Evolutionary conservation across 1,140 invertebrate species (phyloP).

Genomic region (Drosophila aff.): DNA sequence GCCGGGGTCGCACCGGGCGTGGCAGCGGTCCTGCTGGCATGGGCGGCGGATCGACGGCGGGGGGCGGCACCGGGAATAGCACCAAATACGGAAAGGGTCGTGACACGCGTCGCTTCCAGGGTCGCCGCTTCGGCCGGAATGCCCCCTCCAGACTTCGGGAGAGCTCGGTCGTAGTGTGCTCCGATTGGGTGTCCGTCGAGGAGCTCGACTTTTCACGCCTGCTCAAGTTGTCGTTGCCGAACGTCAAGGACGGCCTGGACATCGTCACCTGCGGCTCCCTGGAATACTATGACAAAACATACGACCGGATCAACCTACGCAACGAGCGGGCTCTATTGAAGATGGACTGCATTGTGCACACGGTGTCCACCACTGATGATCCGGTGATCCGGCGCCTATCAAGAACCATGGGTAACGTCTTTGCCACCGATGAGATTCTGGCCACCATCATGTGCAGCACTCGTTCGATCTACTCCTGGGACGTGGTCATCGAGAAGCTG

Average conservation of each 20-base stretch:
- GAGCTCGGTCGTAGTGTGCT: constrained; percentile 97
- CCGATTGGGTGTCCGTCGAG: constrained; percentile 98
- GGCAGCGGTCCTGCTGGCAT: constrained; percentile 85
- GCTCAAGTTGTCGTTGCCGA: constrained; percentile 95
- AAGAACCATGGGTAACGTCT: constrained; percentile 98
- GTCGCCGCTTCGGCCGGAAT: constrained; percentile 93
- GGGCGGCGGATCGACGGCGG: not conserved
- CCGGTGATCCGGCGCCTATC: constrained; percentile 97
- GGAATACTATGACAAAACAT: constrained; percentile 98
- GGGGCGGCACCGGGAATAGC: constrained; percentile 87
- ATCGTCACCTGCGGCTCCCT: constrained; percentile 95
- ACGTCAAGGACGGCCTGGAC: constrained; percentile 93
- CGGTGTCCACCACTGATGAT: constrained; percentile 99
- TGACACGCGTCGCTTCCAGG: constrained; percentile 87
- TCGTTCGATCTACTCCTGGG: constrained; percentile 99
- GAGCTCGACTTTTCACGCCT: constrained; percentile 99
- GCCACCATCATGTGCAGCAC: constrained; percentile 99
- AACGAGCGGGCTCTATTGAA: constrained; percentile 96
- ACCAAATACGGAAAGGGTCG: constrained; percentile 86
- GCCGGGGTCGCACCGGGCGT: constrained; percentile 89
- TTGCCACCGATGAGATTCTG: constrained; percentile 98
- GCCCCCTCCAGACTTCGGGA: constrained; percentile 97
- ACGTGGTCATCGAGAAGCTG: constrained; percentile 99
- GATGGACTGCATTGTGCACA: constrained; percentile 98
- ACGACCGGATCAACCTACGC: constrained; percentile 98